Evolutionary conservation across 2,113 vertebrate genomes (phyloP).

Genomic region (Piaya cayana): DNA sequence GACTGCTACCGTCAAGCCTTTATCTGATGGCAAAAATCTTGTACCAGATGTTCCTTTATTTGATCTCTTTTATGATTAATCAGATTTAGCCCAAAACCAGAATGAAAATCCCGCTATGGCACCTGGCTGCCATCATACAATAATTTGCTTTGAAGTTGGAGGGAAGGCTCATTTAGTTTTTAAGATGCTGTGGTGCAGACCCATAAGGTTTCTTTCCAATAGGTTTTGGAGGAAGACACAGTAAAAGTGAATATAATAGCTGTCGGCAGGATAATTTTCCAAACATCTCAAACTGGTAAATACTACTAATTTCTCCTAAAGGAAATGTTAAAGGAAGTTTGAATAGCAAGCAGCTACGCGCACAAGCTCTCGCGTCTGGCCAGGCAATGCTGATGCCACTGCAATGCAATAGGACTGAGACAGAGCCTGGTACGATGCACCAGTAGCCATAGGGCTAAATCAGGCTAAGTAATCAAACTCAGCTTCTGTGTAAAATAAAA

Average conservation of each 20-base stretch:
- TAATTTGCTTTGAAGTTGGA: neutral
- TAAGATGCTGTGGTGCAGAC: neutral
- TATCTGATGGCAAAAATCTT: slow-evolving; percentile 50
- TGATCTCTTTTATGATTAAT: slow-evolving; percentile 47
- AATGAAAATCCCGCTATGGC: slow-evolving; percentile 24
- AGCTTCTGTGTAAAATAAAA: neutral
- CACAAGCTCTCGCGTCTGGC: neutral
- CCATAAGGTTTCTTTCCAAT: slow-evolving; percentile 1
- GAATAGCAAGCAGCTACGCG: neutral
- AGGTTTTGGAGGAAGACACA: neutral
- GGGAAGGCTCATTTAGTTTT: neutral
- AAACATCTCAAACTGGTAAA: slow-evolving; percentile 5
- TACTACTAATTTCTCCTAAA: neutral
- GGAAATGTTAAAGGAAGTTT: neutral
- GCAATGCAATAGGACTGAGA: neutral
- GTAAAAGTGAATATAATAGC: slow-evolving; percentile 26
- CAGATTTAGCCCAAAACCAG: slow-evolving; percentile 47
- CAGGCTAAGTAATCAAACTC: neutral
- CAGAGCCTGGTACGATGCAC: neutral
- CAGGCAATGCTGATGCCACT: neutral
- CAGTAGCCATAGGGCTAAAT: neutral
- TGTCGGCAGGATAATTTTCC: neutral
- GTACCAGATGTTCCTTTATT: slow-evolving; percentile 42
- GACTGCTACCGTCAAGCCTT: neutral
- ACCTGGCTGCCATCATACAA: neutral